Conservation (phyloP, 1,140 invertebrate species). For the Drosophila bocqueti region DNA sequence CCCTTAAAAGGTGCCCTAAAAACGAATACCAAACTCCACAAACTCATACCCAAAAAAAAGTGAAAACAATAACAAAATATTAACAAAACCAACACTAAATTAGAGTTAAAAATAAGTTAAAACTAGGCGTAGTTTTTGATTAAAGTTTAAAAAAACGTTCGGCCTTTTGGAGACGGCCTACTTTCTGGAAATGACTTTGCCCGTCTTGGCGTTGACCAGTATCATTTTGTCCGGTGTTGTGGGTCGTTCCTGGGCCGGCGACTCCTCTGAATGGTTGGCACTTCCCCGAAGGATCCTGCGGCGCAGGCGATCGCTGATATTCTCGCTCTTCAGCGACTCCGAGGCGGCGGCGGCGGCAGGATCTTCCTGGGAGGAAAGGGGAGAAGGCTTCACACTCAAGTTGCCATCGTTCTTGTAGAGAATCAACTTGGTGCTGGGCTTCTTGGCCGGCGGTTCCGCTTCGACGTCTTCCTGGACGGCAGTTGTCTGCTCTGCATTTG, state of each 20-base stretch:
- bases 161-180: constrained; percentile 39
- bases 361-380: constrained; percentile 30
- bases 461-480: neutral
- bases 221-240: constrained; percentile 75
- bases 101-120: constrained; percentile 27
- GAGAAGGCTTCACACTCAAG: constrained; percentile 61
- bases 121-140: constrained; percentile 25
- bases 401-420: constrained; percentile 80
- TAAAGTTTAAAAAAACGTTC: constrained; percentile 25
- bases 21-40: constrained; percentile 44
- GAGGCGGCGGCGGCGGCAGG: neutral
- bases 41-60: constrained; percentile 48
- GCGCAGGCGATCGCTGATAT: constrained; percentile 78
- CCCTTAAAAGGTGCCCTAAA: constrained; percentile 53
- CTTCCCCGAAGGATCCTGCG: constrained; percentile 70
- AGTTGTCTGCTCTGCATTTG: neutral
- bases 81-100: constrained; percentile 61
- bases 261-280: constrained; percentile 18
- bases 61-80: constrained; percentile 65
- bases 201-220: constrained; percentile 83
- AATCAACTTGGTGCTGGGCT: constrained; percentile 71
- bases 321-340: constrained; percentile 46
- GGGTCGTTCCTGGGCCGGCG: constrained; percentile 24
- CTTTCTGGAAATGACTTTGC: constrained; percentile 79
- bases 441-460: constrained; percentile 38